phyloP scores from a whole-genome alignment of 2,797 vertebrate species.

The Nasua narica region DNA sequence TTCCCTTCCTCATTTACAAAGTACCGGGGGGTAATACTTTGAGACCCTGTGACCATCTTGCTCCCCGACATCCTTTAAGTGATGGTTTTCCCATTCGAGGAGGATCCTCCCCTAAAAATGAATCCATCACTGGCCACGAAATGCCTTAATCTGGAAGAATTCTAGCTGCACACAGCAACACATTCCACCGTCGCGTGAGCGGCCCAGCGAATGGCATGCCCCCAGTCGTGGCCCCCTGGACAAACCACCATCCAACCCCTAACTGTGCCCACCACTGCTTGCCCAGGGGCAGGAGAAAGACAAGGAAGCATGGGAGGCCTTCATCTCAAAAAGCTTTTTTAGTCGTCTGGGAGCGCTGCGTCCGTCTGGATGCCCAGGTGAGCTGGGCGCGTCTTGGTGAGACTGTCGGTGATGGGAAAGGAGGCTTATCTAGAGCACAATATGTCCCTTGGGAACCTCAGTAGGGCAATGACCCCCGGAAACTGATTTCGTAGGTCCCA shows the following conservation, averaged over 20 bases:
- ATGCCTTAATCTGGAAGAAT: not conserved
- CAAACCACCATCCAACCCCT: not conserved
- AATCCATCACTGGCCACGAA: not conserved
- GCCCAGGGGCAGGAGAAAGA: not conserved
- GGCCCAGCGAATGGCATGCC: not conserved
- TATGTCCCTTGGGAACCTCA: not conserved
- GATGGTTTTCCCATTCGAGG: not conserved
- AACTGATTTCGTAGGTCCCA: not conserved
- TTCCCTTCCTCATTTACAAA: not conserved
- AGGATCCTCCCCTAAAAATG: not conserved
- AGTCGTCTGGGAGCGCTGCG: no score
- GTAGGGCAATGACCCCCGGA: not conserved
- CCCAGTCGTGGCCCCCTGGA: not conserved
- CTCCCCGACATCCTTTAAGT: not conserved
- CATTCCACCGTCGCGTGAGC: not conserved
- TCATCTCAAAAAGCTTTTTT: not conserved
- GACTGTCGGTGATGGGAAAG: not conserved
- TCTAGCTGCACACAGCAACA: not conserved
- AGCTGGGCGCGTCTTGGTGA: not conserved
- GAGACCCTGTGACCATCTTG: not conserved
- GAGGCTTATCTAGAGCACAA: not conserved
- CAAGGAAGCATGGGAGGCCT: not conserved
- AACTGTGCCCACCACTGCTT: not conserved
- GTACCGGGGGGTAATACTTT: not conserved
- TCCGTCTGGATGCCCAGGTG: not conserved